Percentiles rank a stretch among this genome's conserved stretches.
These are phyloP conservation scores for Alloscopus bannaensis DNA, from an alignment of 2,888 invertebrate genomes.

Conservation along the genomic window DNA sequence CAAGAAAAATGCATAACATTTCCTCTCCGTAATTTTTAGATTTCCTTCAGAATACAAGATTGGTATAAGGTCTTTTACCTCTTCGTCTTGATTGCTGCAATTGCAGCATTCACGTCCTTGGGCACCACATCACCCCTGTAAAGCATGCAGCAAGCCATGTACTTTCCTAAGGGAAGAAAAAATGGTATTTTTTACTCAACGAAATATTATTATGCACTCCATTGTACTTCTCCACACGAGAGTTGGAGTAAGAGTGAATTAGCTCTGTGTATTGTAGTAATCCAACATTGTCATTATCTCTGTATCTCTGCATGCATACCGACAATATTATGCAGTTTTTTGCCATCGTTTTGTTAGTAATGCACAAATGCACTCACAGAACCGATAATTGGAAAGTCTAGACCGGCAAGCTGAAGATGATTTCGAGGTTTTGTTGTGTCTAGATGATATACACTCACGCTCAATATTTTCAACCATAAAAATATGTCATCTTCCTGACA, in stretches of 20 bases:
- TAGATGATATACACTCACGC: too few relatives aligned
- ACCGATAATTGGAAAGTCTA: neutral
- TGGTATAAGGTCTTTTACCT: slow-evolving; percentile 41
- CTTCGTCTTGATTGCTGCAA: slow-evolving; percentile 84
- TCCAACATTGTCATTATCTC: slow-evolving; percentile 17
- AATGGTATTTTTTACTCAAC: too few relatives aligned
- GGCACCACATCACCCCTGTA: slow-evolving; percentile 89
- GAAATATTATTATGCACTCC: neutral
- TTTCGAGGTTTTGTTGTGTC: neutral
- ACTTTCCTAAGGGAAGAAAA: slow-evolving; percentile 57
- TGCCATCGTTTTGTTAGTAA: slow-evolving; percentile 10
- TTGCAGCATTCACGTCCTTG: slow-evolving; percentile 85
- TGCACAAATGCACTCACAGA: slow-evolving; percentile 20
- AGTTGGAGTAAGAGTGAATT: neutral
- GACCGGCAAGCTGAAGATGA: neutral
- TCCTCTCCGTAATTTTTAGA: too few relatives aligned
- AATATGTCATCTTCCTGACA: slow-evolving; percentile 7
- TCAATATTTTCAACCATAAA: neutral
- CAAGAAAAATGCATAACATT: too few relatives aligned
- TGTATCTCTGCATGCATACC: slow-evolving; percentile 9
- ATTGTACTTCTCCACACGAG: neutral
- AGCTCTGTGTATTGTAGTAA: slow-evolving; percentile 3
- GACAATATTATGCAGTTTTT: neutral
- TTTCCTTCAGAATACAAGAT: too few relatives aligned
- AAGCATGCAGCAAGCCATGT: slow-evolving; percentile 84